phyloP scores from a whole-genome alignment of 2,797 vertebrate species.

The Leptodactylus fallax region DNA sequence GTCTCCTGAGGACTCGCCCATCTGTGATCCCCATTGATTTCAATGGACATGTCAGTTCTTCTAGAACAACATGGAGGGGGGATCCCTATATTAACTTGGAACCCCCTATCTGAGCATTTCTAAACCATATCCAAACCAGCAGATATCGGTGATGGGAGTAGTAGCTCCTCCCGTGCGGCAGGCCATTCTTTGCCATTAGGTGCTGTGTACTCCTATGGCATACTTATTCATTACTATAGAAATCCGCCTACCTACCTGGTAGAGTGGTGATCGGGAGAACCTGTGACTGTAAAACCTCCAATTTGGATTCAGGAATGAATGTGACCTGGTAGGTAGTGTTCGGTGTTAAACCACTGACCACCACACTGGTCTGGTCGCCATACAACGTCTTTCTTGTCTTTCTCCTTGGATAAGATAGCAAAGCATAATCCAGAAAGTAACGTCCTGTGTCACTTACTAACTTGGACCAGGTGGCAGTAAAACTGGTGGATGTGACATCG shows the following conservation, averaged over 20 bases:
- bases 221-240: not conserved
- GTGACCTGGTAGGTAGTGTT: slow-evolving; percentile 85
- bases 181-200: not conserved
- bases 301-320: slow-evolving; percentile 85
- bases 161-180: no score
- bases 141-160: no score
- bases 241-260: slow-evolving; percentile 75
- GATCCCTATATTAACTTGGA: no score
- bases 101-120: no score
- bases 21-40: no score
- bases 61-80: no score
- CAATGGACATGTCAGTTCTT: no score
- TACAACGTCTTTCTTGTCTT: slow-evolving; percentile 74
- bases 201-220: not conserved
- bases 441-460: slow-evolving; percentile 79
- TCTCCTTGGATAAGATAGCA: slow-evolving; percentile 60
- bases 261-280: slow-evolving; percentile 83
- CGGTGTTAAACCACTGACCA: slow-evolving; percentile 82
- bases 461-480: slow-evolving; percentile 84
- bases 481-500: slow-evolving; percentile 82
- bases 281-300: slow-evolving; percentile 77
- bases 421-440: slow-evolving; percentile 84
- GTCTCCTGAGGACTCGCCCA: not conserved
- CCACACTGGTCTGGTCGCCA: slow-evolving; percentile 65
- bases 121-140: no score